Evolutionary conservation across 2,113 vertebrate species (phyloP), one percentile per base, ranked within the genome.

Genomic region (Bungarus multicinctus): DNA sequence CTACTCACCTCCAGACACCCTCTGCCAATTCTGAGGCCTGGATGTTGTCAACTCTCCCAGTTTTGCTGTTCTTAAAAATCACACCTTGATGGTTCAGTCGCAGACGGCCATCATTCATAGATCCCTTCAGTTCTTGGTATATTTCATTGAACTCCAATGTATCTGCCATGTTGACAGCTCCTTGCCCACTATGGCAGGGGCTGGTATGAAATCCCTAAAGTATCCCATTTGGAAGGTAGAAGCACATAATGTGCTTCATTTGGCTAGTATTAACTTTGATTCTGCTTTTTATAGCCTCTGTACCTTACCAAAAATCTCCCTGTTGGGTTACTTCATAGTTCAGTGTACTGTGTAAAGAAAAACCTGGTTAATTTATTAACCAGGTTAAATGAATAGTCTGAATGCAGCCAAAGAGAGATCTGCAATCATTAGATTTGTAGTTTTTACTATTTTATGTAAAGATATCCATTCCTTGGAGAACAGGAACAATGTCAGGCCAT

Each of bases 1-100:
- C 99, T 69, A 99, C 99, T 0, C 99, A 98, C 30, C 99, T 98
- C 99, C 99, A 99, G 94, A 99, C 97, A 0, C 98, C 99, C 87
- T 97, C 97, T 0, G 97, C 98, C 94, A 99, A 95, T 45, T 99
- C 99, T 0, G 97, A 95, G 0, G 98, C 98, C 22, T 98, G 97
- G 94, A 99, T 99, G 95, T 97, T 99, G 98, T 99, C 99, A 97
- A 99, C 99, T 95, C 99, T 99, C 55, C 99, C 99, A 0, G 99
- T 99, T 97, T 99, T 99, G 95, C 98, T 99, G 96, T 98, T 99
- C 97, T 99, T 99, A 92, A 99, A 99, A 95, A 99, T 99, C 58
- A 99, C 98, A 0, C 98, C 98, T 91, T 99, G 99, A 50, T 99
- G 99, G 95, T 98, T 98, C 95, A 99, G 98, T 85, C 99, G 98